These are phyloP conservation scores for Trematocara caparti DNA, from an alignment of 2,797 vertebrate species.

Conservation along the genomic window DNA sequence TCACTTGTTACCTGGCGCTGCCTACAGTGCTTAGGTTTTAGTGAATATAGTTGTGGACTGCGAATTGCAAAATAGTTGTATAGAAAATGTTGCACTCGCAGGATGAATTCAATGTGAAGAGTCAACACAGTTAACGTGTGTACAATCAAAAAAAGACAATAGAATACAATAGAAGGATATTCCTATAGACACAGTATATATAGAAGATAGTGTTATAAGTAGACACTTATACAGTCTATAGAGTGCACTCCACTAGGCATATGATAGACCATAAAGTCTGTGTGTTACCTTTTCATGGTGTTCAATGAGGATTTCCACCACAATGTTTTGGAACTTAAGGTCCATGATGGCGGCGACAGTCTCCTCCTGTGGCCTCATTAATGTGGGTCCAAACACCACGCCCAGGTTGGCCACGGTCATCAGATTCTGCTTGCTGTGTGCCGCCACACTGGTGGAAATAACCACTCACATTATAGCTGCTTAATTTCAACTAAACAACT, in stretches of 20 bases:
- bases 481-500: neutral
- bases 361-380: constrained; percentile 97
- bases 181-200: neutral
- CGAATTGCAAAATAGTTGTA: constrained; percentile 9
- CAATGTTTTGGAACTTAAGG: constrained; percentile 98
- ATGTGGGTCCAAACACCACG: constrained; percentile 95
- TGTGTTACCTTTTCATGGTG: constrained; percentile 87
- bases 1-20: neutral
- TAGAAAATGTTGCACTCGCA: neutral
- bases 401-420: constrained; percentile 98
- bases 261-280: neutral
- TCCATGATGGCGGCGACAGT: constrained; percentile 98
- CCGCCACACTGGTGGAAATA: constrained; percentile 67
- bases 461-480: neutral
- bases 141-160: neutral
- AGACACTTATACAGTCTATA: neutral
- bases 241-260: neutral
- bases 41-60: neutral
- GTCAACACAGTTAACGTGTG: neutral
- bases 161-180: neutral
- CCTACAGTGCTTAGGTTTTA: neutral
- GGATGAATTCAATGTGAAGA: neutral
- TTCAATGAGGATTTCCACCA: constrained; percentile 97
- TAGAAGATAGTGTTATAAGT: neutral
- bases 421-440: constrained; percentile 84